phyloP scores from a whole-genome alignment of 2,113 vertebrate genomes.

The Furnarius figulus region DNA sequence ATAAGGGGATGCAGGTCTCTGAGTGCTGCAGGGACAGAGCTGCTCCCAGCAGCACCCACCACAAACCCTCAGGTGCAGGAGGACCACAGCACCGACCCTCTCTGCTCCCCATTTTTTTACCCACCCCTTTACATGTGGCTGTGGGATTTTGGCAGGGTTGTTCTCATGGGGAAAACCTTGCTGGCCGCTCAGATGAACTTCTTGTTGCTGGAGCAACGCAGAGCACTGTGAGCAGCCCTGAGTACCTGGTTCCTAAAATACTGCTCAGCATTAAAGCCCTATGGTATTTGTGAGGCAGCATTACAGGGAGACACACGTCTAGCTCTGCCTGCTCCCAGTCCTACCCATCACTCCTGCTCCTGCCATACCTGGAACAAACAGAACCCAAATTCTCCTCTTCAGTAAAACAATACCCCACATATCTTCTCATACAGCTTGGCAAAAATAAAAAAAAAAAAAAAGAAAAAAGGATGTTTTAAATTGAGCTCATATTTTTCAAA shows the following conservation, averaged over 20 bases:
- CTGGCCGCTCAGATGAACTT: background rate
- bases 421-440: background rate
- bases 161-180: background rate
- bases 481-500: background rate
- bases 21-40: accelerated
- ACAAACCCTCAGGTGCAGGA: accelerated
- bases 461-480: background rate
- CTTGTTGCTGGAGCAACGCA: slow-evolving; percentile 27
- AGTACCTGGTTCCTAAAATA: background rate
- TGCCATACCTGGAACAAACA: accelerated
- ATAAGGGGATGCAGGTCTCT: background rate
- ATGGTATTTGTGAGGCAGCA: background rate
- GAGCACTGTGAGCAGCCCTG: background rate
- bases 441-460: background rate
- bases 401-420: background rate
- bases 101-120: accelerated
- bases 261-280: background rate
- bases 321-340: background rate
- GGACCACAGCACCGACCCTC: accelerated
- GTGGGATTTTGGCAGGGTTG: background rate
- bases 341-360: background rate
- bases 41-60: background rate
- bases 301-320: background rate
- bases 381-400: background rate
- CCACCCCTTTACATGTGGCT: accelerated